Conservation (phyloP, 2,797 vertebrate species). For the Emydoidea blandingii region DNA sequence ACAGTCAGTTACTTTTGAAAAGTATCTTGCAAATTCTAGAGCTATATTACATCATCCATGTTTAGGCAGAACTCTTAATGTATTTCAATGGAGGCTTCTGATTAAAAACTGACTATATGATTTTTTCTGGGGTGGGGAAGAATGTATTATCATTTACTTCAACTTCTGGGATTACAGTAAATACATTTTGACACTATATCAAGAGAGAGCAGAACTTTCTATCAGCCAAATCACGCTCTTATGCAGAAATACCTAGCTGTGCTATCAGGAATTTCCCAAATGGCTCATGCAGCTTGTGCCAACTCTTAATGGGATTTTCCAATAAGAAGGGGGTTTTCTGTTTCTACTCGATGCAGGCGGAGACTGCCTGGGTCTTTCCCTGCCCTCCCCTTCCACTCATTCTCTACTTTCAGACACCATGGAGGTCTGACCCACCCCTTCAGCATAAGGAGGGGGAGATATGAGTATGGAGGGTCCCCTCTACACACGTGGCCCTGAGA, state of each 20-base stretch:
- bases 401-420: not conserved
- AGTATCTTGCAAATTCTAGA: not conserved
- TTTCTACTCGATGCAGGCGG: accelerated
- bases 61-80: not conserved
- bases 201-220: not conserved
- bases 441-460: accelerated
- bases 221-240: not conserved
- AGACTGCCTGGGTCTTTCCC: not conserved
- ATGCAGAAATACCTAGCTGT: not conserved
- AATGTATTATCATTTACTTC: not conserved
- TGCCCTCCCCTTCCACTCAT: not conserved
- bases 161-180: not conserved
- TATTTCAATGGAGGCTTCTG: not conserved
- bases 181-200: not conserved
- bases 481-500: not conserved
- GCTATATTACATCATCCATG: not conserved
- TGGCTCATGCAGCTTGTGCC: not conserved
- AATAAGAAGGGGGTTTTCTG: not conserved
- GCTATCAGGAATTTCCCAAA: constrained; percentile 14
- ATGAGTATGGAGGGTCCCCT: not conserved
- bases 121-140: not conserved
- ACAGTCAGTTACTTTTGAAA: not conserved
- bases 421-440: not conserved
- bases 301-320: not conserved
- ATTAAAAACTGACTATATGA: not conserved